Conservation (phyloP, 2,797 vertebrate genomes). For the Enteromius anoplus region DNA sequence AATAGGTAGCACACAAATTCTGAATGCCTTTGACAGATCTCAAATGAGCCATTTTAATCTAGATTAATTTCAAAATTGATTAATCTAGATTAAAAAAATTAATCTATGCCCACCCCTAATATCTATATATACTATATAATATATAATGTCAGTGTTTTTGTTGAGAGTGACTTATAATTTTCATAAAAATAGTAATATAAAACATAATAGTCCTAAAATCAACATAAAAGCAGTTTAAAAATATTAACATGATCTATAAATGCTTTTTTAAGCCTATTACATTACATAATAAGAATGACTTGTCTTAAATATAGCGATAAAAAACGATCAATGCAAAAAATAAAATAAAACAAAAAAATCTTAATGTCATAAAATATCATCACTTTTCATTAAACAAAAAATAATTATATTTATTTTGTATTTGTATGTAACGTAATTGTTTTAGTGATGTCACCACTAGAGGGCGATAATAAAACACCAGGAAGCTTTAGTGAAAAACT, state of each 20-base stretch:
- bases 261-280: not conserved
- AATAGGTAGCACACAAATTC: too few species aligned
- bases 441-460: not conserved
- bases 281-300: not conserved
- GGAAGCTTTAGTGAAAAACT: not conserved
- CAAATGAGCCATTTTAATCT: too few species aligned
- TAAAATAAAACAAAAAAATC: too few species aligned
- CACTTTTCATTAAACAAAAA: not conserved
- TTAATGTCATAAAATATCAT: not conserved
- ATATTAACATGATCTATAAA: too few species aligned
- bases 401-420: not conserved
- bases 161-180: too few species aligned
- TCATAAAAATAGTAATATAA: not conserved
- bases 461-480: not conserved
- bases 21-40: too few species aligned
- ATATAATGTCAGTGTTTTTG: not conserved
- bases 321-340: not conserved
- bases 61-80: too few species aligned
- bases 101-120: conserved; percentile 89
- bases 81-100: conserved; percentile 81
- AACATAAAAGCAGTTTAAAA: too few species aligned
- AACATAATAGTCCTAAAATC: not conserved
- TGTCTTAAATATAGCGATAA: not conserved
- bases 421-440: not conserved
- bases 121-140: not conserved